Conservation (phyloP, 2,113 vertebrate genomes). For the Mastomys natalensis region DNA sequence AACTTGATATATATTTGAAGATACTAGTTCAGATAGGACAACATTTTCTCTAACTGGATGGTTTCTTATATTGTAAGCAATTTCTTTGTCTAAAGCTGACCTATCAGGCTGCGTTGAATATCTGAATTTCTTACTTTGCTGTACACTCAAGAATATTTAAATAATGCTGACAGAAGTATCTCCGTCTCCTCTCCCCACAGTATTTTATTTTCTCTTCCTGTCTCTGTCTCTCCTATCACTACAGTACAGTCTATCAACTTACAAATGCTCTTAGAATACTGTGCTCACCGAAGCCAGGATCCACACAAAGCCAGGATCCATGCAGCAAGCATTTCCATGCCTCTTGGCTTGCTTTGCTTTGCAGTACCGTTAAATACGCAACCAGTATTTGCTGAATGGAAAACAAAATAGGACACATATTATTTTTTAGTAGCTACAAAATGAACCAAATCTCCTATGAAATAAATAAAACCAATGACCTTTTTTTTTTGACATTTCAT, state of each 20-base stretch:
- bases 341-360: slow-evolving; percentile 3
- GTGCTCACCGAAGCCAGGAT: not conserved
- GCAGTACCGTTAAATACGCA: not conserved
- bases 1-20: not conserved
- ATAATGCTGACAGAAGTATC: not conserved
- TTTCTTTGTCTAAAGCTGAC: not conserved
- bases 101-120: no score
- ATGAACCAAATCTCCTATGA: not conserved
- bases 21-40: not conserved
- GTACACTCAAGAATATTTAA: not conserved
- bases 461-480: not conserved
- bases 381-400: not conserved
- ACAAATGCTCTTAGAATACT: not conserved
- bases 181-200: not conserved
- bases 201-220: not conserved
- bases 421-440: not conserved
- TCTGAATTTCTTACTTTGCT: not conserved
- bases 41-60: not conserved
- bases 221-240: not conserved
- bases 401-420: not conserved
- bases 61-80: not conserved
- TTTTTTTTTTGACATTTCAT: not conserved
- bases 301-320: not conserved
- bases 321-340: not conserved
- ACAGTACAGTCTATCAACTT: not conserved